phyloP scores from a whole-genome alignment of 2,797 vertebrate genomes.

The Peromyscus attwateri region DNA sequence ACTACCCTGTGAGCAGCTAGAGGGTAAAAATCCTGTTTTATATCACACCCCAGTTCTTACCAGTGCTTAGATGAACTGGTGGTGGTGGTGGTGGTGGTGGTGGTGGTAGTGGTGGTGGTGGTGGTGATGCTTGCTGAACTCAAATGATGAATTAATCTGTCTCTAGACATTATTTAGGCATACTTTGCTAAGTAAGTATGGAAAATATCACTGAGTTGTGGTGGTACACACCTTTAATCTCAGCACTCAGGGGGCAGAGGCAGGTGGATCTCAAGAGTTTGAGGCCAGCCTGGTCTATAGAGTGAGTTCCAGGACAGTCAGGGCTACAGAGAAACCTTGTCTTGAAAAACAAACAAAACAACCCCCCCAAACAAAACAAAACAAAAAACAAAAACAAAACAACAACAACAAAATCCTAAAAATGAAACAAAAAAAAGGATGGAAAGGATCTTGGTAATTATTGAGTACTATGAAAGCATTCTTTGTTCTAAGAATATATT shows the following conservation, averaged over 20 bases:
- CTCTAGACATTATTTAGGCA: constrained; percentile 36
- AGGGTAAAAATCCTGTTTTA: constrained; percentile 25
- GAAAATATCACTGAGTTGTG: neutral
- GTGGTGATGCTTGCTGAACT: neutral
- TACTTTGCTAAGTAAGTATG: neutral
- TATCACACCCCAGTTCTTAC: neutral
- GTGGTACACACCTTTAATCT: neutral
- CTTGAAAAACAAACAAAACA: too few species aligned
- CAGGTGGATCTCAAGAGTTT: neutral
- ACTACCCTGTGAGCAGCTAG: neutral
- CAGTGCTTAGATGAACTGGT: neutral
- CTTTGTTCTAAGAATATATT: constrained; percentile 23
- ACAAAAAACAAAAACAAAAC: too few species aligned
- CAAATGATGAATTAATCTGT: neutral
- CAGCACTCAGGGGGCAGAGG: neutral
- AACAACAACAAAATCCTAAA: too few species aligned
- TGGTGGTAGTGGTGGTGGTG: neutral
- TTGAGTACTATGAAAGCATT: constrained; percentile 49
- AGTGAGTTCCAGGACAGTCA: neutral
- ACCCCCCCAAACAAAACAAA: too few species aligned
- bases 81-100: neutral
- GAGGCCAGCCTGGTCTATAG: neutral
- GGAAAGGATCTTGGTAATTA: constrained; percentile 23
- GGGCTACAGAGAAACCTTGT: neutral
- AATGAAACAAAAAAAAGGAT: neutral